Evolutionary conservation across 2,888 invertebrate genomes (phyloP), one percentile per base, ranked within the genome.

Genomic region (Hololepta plana): DNA sequence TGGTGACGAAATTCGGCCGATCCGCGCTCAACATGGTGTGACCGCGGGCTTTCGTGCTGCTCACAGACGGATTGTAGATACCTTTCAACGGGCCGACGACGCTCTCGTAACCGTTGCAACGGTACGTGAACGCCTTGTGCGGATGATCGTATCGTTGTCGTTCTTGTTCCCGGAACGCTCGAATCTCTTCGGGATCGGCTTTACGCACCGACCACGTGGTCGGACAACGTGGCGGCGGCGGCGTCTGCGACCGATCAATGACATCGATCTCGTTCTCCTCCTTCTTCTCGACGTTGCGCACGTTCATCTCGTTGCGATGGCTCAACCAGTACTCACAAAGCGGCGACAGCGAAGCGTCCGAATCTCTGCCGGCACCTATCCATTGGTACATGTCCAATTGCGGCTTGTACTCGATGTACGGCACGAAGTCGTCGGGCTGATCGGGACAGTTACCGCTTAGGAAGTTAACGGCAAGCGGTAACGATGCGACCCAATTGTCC

Each of bases 291-390:
- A 31, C 31, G 6, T 33, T 33, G 14, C 32, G 32, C 28, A 33
- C 45, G 32, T 45, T 52, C 34, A 30, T 39, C 31, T 64, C 62
- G 27, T 59, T 58, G 16, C 63, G 52, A 22, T 74, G 66, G 15
- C 72, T 63, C 36, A 85, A 55, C 81, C 90, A 91, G 38, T 74
- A 72, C 32, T 72, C 67, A 44, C 80, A 87, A 27, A 90, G 54
- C 3, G 72, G 65, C 4, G 67, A 58, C 8, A 91, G 56, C 20
- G 79, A 66, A 3, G 71, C 64, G 51, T 90, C 90, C 3, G 82
- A 76, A 49, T 93, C 91, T 4, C 91, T 63, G 0, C 90, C 90
- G 4, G 85, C 85, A n/a, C 91, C 91, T 32, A 91, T 91, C 93
- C 93, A 93, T 44, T 82, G 79, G 52, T 82, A 85, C 42, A 69